Percentiles rank a stretch among this genome's conserved stretches.
Evolutionary conservation across 2,797 vertebrate species (phyloP).

Genomic region (Liasis olivaceus): DNA sequence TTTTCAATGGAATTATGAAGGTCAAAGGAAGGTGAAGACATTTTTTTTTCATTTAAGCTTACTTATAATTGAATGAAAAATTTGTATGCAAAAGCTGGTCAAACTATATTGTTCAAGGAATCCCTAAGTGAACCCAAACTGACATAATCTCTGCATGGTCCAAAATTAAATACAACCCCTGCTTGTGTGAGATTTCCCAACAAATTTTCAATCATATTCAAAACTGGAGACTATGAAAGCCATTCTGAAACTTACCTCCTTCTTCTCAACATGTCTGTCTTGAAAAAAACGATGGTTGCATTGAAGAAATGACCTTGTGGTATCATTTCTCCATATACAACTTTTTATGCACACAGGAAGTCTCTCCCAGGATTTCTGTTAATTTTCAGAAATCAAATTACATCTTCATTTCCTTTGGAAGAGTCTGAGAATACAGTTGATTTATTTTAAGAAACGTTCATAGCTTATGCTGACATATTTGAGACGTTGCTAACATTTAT

Average conservation of each 20-base stretch:
- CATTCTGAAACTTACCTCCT: neutral
- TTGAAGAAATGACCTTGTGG: neutral
- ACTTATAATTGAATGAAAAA: no score
- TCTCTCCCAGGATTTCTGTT: neutral
- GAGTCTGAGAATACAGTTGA: neutral
- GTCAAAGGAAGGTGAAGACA: no score
- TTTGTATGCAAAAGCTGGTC: no score
- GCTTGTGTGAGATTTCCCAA: neutral
- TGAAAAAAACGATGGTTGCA: neutral
- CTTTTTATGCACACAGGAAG: neutral
- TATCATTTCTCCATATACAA: neutral
- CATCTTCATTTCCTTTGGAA: neutral
- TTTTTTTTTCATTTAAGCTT: no score
- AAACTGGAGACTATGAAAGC: neutral
- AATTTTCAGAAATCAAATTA: neutral
- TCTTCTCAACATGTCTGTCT: neutral
- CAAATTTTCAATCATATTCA: neutral
- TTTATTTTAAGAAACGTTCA: neutral
- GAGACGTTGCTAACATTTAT: neutral
- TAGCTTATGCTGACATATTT: neutral
- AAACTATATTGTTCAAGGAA: no score
- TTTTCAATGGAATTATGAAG: no score
- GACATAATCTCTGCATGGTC: no score
- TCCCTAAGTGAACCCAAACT: no score
- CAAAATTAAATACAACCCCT: neutral